Base-by-base conservation (phyloP, 2,888 invertebrate genomes). In the Pherbina coryleti region DNA sequence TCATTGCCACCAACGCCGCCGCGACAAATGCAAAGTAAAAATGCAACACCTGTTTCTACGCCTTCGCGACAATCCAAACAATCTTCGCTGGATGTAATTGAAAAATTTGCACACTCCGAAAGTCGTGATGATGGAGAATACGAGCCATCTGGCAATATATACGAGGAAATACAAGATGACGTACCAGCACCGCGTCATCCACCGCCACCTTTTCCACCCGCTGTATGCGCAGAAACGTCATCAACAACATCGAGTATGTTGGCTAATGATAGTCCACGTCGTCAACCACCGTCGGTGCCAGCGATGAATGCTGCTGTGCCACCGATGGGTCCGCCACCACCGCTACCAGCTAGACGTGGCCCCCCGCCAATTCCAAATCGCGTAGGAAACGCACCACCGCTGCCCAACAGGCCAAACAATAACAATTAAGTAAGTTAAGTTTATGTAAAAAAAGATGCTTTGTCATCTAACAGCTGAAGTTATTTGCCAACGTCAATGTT, bases 181-280 rank as follows among this genome's bases (percentile, higher is more conserved):
- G 91, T 88, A 49, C 91, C 92, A 74, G 92, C 19, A 90, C 92
- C 62, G 85, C 82, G 85, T n/a, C 91, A 93, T 81, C 91, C 93
- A 81, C 93, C 93, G 14, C 93, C 93, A 37, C 92, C 92, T 60
- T 93, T 92, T 62, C 93, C 88, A 57, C 85, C 87, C n/a, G 83
- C 86, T 4, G 82, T 82, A 11, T 82, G 82, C 57, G 90, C 91
- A 67, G 92, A 89, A 8, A 91, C 90, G 77, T 72, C 77, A 9
- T 19, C 79, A 5, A 51, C 81, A 3, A 31, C 80, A 8, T 37
- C 80, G 5, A 82, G 83, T 5, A 51, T 49, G 69, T 67, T 80
- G 64, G 78, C 75, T 14, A 73, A 62, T 51, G 79, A 80, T 8
- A 80, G 76, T 77, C 77, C 78, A 64, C 79, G 81, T 31, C 67